Conservation (phyloP, 2,888 invertebrate species). For the Pristionchus entomophagus region DNA sequence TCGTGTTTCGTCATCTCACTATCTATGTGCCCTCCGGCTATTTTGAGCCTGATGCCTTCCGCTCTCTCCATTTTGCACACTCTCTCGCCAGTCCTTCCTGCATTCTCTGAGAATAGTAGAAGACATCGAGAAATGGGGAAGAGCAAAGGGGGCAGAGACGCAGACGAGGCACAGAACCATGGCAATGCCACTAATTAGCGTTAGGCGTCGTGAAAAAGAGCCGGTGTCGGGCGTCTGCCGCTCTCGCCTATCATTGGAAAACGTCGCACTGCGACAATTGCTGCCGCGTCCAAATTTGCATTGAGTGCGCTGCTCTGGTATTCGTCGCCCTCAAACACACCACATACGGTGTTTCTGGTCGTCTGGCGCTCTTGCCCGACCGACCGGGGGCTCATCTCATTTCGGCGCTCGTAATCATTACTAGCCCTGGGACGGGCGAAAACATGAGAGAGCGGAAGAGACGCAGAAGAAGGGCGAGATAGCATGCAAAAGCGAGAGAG, state of each 20-base stretch:
- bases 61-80: neutral
- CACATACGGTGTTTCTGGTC: no score
- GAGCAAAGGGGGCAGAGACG: neutral
- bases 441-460: neutral
- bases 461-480: constrained; percentile 16
- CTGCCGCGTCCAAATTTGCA: no score
- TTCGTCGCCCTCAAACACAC: no score
- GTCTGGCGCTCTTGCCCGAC: neutral
- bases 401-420: neutral
- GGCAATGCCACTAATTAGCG: constrained; percentile 14
- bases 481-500: neutral
- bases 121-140: no score
- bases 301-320: no score
- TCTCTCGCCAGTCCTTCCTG: neutral
- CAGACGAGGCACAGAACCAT: neutral
- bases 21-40: no score
- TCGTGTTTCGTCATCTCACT: no score
- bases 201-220: neutral
- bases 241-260: neutral
- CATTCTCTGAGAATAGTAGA: no score
- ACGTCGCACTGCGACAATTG: neutral
- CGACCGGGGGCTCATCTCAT: neutral
- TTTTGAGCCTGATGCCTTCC: no score
- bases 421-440: neutral
- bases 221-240: neutral